Percentiles rank a stretch among this genome's conserved stretches.
Evolutionary conservation across 2,888 invertebrate species (phyloP).

Genomic region (Eucera pruinosa): DNA sequence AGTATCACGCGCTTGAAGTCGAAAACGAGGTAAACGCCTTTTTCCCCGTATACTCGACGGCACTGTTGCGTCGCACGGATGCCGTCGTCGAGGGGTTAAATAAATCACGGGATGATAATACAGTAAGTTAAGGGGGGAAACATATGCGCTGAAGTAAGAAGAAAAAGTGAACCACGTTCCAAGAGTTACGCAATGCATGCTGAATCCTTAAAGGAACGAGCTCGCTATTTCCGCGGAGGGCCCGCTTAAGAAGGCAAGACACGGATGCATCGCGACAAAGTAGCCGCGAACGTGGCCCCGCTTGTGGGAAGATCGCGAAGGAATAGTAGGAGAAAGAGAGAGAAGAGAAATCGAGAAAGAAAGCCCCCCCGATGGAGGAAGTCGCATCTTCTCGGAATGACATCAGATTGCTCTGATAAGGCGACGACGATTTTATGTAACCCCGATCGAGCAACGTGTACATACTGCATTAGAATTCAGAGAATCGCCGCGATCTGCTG

Average conservation of each 20-base stretch:
- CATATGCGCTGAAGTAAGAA: not conserved
- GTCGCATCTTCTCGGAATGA: slow-evolving; percentile 62
- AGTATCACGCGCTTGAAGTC: too few species aligned
- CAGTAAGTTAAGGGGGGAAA: not conserved
- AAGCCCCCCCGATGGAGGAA: slow-evolving; percentile 58
- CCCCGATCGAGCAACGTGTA: slow-evolving; percentile 23
- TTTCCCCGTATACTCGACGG: too few species aligned
- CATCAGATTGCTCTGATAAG: slow-evolving; percentile 61
- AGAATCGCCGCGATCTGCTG: slow-evolving; percentile 30
- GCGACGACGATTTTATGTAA: slow-evolving; percentile 51
- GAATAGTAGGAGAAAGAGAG: not conserved
- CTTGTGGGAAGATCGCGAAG: slow-evolving; percentile 52
- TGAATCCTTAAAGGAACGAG: slow-evolving; percentile 57
- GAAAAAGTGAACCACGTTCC: slow-evolving; percentile 50
- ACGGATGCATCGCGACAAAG: slow-evolving; percentile 62
- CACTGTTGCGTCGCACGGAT: too few species aligned
- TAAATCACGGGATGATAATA: not conserved
- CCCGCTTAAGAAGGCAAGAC: slow-evolving; percentile 48
- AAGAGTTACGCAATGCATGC: slow-evolving; percentile 55
- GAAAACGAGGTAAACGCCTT: too few species aligned
- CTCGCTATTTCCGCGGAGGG: slow-evolving; percentile 51
- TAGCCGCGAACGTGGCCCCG: slow-evolving; percentile 54
- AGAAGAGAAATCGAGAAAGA: slow-evolving; percentile 26
- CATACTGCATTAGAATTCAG: slow-evolving; percentile 54
- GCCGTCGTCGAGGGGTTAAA: too few species aligned